Evolutionary conservation across 2,888 invertebrate genomes (phyloP), one percentile per base, ranked within the genome.

Genomic region (Willowsia nigromaculata): DNA sequence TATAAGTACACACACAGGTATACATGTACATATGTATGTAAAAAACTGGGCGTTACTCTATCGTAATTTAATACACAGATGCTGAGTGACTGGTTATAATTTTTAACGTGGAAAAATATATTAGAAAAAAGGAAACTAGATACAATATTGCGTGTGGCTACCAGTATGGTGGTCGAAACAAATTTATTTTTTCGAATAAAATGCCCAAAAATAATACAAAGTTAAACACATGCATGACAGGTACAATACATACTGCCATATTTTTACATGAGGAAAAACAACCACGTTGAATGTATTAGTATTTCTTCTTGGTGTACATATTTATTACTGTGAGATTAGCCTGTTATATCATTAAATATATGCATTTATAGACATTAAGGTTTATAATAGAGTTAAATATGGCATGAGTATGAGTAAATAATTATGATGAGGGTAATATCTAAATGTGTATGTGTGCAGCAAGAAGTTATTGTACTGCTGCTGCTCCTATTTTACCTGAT

Each of bases 31-130:
- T n/a, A n/a, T n/a, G 13, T 27, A 62, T 3, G 11, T 33, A 65
- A 33, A n/a, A 65, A 71, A 71, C 40, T 71, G 76, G 76, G 76
- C 53, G 76, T 76, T 50, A 76, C 76, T 50, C 25, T 27, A 50
- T 76, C 50, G 76, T 85, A 85, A 85, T 85, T 85, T 85, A 85
- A 86, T 86, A 86, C 76, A 76, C 85, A 86, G 85, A 86, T 86
- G 85, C 85, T 86, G 85, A 86, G 78, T 86, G 85, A 80, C 85
- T 76, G 76, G 76, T 76, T 53, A 50, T 71, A 71, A 40, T 76
- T 76, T n/a, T 76, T 76, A 76, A 50, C 30, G 50, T 76, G 47
- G n/a, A n/a, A n/a, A n/a, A n/a, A n/a, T n/a, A n/a, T n/a, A n/a
- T n/a, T n/a, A n/a, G n/a, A 25, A 76, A 74, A 74, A 40, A 25